Evolutionary conservation across 2,113 vertebrate species (phyloP), one percentile per base, ranked within the genome.

Genomic region (Microtus ochrogaster): DNA sequence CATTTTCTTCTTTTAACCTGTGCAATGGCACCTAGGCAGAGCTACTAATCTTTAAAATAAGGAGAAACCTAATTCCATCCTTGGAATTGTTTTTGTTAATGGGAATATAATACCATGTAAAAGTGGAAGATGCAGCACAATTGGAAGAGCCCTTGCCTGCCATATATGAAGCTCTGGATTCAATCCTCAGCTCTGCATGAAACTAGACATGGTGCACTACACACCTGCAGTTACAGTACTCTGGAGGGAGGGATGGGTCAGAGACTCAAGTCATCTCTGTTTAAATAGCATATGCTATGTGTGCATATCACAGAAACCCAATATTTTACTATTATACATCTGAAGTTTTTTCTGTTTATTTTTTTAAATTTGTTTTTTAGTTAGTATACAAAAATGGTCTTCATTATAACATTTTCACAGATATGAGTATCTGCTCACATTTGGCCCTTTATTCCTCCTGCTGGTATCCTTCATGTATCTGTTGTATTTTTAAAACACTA

Each of bases 251-350:
- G 49, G 49, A 52, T 52, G 74, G 26, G 33, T 81, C 49, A 55
- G 19, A 55, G n/a, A 36, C 17, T 36, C 78, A 81, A 22, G 78
- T 55, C 33, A n/a, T 81, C 49, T 55, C 55, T 55, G 49, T 36
- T 33, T 58, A 13, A 10, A n/a, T 24, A 81, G 1, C 33, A 5
- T 55, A 21, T 36, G 30, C 47, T 36, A 14, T 49, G 28, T 79
- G 16, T 52, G 47, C 49, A 30, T 61, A 52, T 73, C 39, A 76
- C 2, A 30, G 47, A 90, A 36, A 39, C 86, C 86, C 1, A 16
- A 36, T 79, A 47, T 95, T 95, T 94, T 95, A 28, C 13, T 85
- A 41, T 78, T 89, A 44, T 81, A 47, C 8, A 44, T 77, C 24
- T 90, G 24, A 10, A 17, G 9, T 52, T 47, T 95, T 61, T 61